Base-by-base conservation (phyloP, 2,797 vertebrate species). In the Myotis vivesi region DNA sequence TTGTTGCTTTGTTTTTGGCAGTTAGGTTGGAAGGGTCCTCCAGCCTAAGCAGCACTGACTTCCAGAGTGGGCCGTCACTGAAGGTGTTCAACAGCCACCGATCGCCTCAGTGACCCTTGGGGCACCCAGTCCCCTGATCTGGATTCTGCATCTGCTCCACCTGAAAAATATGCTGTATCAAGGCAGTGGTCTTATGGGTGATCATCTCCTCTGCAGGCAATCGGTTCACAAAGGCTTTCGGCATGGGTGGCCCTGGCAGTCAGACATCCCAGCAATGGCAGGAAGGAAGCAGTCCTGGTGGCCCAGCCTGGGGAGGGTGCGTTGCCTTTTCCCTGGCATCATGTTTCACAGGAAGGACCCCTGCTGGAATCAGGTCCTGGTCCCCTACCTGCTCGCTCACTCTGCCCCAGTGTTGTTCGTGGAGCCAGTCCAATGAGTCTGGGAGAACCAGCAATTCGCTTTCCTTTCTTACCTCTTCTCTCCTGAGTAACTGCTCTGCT, bases 221-320 rank as follows among this genome's bases (percentile, higher is more conserved):
- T 6, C 19, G 10, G 68, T 66, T 83, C 16, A 16, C 20, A 15
- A 20, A 1, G 1, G 22, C 20, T 64, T 69, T 41, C 49, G 23
- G 73, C 7, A 22, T 59, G 8, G 7, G 19, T 1, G 6, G 33
- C 44, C 3, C 46, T 22, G 46, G 73, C 28, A 19, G 30, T 10
- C 73, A 33, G 17, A 15, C 3, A 7, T 19, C 68, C 41, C 41
- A 0, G n/a, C 1, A 5, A 5, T 9, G 23, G 66, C 25, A 20
- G n/a, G 51, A n/a, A 33, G 23, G 28, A 28, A 38, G 41, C 38
- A 9, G 8, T 4, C 13, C 55, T 22, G n/a, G 15, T 8, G 53
- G 36, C 28, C 55, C 62, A 10, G 4, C 2, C 3, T 4, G 3
- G 15, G 44, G 5, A 9, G 33, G 6, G 17, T 17, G 33, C 0